These are phyloP conservation scores for Corvus hawaiiensis DNA, from an alignment of 2,113 vertebrate species.

Conservation along the genomic window DNA sequence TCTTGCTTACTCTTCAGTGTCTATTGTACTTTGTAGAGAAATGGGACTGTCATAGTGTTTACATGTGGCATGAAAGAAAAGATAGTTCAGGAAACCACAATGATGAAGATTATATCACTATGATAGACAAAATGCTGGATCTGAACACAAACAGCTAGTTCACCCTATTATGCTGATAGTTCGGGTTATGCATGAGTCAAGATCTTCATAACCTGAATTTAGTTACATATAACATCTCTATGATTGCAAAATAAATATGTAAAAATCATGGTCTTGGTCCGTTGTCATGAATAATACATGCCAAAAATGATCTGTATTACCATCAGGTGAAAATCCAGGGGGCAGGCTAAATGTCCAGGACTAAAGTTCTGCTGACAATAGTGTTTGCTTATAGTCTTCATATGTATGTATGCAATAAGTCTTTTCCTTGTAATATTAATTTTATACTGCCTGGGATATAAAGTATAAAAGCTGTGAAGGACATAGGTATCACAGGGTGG, in stretches of 20 bases:
- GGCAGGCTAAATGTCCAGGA: background rate
- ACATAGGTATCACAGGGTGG: background rate
- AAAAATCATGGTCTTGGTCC: background rate
- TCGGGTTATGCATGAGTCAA: background rate
- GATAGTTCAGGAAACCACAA: background rate
- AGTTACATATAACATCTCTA: background rate
- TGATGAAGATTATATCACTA: background rate
- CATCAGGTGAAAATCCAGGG: background rate
- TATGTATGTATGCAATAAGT: background rate
- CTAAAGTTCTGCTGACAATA: background rate
- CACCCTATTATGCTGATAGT: background rate
- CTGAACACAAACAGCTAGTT: background rate
- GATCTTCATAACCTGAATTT: background rate
- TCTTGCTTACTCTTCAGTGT: background rate
- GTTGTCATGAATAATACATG: background rate
- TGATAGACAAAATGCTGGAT: background rate
- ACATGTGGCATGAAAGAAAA: background rate
- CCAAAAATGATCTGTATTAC: background rate
- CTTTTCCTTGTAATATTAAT: background rate
- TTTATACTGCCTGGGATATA: background rate
- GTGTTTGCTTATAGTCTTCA: background rate
- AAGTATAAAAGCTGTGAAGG: background rate
- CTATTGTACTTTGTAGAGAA: background rate
- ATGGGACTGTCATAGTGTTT: background rate
- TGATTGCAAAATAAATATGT: background rate